These are phyloP conservation scores for Euzophera pinguis DNA, from an alignment of 2,888 invertebrate genomes.

Conservation along the genomic window DNA sequence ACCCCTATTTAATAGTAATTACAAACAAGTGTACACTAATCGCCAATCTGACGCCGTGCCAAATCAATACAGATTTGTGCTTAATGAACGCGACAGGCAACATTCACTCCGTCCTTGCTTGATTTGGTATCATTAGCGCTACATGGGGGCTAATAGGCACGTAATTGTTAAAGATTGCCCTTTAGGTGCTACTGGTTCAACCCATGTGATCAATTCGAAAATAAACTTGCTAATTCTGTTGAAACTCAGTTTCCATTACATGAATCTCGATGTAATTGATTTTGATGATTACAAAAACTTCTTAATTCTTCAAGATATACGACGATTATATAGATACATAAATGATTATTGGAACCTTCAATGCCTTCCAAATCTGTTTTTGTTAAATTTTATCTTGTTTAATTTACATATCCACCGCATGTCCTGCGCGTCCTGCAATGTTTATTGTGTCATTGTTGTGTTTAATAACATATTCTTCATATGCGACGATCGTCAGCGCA, in stretches of 20 bases:
- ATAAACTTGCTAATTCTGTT: not conserved
- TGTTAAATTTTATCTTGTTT: slow-evolving; percentile 23
- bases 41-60: slow-evolving; percentile 1
- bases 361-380: not conserved
- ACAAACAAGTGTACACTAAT: slow-evolving; percentile 3
- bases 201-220: not conserved
- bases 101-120: slow-evolving; percentile 63
- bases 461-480: slow-evolving; percentile 44
- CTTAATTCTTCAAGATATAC: too few relatives aligned
- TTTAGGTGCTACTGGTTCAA: not conserved
- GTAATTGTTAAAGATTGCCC: slow-evolving; percentile 14
- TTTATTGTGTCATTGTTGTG: slow-evolving; percentile 43
- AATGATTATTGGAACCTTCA: too few relatives aligned
- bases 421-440: slow-evolving; percentile 30
- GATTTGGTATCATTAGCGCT: slow-evolving; percentile 52
- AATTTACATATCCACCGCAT: slow-evolving; percentile 29
- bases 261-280: too few relatives aligned
- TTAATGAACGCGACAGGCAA: slow-evolving; percentile 60
- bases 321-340: too few relatives aligned
- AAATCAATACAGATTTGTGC: slow-evolving; percentile 43
- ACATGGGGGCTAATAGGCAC: slow-evolving; percentile 28
- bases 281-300: too few relatives aligned
- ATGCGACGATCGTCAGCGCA: slow-evolving; percentile 44
- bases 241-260: not conserved
- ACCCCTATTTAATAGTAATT: not conserved